Conservation (phyloP, 2,113 vertebrate genomes). For the Corydoras maculifer region DNA sequence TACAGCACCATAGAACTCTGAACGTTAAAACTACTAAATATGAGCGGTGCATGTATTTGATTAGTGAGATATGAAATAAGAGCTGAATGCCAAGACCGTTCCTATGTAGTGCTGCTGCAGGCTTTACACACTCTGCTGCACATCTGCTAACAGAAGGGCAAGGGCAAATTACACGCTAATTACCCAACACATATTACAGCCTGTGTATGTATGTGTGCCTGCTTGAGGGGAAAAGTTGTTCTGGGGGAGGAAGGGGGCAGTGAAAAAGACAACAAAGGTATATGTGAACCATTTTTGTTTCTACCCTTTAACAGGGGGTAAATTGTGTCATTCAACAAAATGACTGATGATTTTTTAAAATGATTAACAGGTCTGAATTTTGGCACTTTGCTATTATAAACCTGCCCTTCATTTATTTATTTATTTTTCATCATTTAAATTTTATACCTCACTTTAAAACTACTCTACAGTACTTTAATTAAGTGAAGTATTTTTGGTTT, state of each 20-base stretch:
- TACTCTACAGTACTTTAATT: not conserved
- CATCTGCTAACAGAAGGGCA: constrained; percentile 79
- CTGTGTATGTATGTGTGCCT: constrained; percentile 13
- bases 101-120: constrained; percentile 12
- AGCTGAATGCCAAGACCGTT: constrained; percentile 1
- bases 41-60: not conserved
- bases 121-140: constrained; percentile 58
- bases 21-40: not conserved
- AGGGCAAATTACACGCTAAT: constrained; percentile 86
- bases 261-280: not conserved
- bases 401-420: too few species aligned
- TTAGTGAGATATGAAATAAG: constrained; percentile 49
- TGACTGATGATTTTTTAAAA: too few species aligned
- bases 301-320: not conserved
- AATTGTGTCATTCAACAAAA: not conserved
- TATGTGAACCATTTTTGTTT: not conserved
- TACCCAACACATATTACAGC: constrained; percentile 74
- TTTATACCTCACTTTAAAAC: not conserved
- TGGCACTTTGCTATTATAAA: too few species aligned
- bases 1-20: too few species aligned
- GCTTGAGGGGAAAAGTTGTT: constrained; percentile 6
- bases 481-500: not conserved
- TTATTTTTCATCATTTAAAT: not conserved
- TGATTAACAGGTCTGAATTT: too few species aligned
- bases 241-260: not conserved